phyloP scores from a whole-genome alignment of 1,140 invertebrate species.

The Brachystomella parvula region DNA sequence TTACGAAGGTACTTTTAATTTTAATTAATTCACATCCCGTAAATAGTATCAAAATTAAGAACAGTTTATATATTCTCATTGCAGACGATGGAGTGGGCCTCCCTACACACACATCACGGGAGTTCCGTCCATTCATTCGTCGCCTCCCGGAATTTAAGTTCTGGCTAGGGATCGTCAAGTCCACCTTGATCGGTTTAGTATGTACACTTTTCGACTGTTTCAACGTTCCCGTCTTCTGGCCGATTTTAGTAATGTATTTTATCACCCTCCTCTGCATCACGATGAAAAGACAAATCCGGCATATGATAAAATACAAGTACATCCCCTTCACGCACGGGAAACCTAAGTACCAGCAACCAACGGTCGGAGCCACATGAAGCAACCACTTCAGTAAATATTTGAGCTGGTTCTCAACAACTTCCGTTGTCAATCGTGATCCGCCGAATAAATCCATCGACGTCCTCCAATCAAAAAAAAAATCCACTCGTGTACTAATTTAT shows the following conservation, averaged over 20 bases:
- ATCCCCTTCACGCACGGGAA: slow-evolving; percentile 97
- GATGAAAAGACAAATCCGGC: slow-evolving; percentile 99
- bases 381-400: background rate
- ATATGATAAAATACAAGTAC: slow-evolving; percentile 99
- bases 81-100: slow-evolving; percentile 82
- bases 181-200: slow-evolving; percentile 79
- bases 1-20: slow-evolving; percentile 63
- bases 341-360: slow-evolving; percentile 65
- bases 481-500: no score
- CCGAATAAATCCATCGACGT: no score
- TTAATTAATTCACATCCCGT: no score
- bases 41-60: background rate
- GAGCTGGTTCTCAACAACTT: slow-evolving; percentile 4
- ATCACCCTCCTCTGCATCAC: slow-evolving; percentile 96
- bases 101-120: slow-evolving; percentile 89
- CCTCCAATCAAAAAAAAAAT: no score
- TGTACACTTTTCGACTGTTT: slow-evolving; percentile 97
- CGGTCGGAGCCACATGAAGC: slow-evolving; percentile 7
- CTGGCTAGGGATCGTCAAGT: slow-evolving; percentile 95
- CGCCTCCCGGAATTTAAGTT: slow-evolving; percentile 99
- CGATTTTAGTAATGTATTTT: slow-evolving; percentile 99
- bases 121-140: slow-evolving; percentile 97
- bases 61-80: slow-evolving; percentile 38
- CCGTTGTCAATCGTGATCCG: no score
- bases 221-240: slow-evolving; percentile 99